These are phyloP conservation scores for Acrocephalus kingi DNA, from an alignment of 2,113 vertebrate species.

Conservation along the genomic window DNA sequence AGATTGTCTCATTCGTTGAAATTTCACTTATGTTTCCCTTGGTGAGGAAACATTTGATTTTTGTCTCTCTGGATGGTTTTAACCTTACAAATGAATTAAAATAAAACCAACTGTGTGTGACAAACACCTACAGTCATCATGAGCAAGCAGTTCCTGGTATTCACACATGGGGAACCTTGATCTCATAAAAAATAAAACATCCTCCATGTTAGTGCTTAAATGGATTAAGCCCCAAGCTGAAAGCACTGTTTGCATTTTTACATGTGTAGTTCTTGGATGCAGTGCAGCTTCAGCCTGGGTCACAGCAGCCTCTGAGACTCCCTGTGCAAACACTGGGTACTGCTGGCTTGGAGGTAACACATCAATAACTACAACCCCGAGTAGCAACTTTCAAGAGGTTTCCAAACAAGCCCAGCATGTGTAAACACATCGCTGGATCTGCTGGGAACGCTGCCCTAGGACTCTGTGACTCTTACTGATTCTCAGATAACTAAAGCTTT, in stretches of 20 bases:
- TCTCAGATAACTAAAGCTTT: not conserved
- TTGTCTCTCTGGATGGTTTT: not conserved
- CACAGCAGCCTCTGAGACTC: not conserved
- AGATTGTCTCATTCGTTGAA: not conserved
- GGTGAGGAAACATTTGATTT: not conserved
- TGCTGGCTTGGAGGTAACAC: not conserved
- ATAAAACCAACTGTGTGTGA: not conserved
- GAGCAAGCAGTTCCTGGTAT: not conserved
- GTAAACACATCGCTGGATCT: not conserved
- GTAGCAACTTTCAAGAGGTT: not conserved
- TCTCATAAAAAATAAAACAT: not conserved
- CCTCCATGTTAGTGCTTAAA: not conserved
- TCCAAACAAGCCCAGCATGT: not conserved
- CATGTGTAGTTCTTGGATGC: not conserved
- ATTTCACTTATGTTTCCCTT: not conserved
- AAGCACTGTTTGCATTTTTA: not conserved
- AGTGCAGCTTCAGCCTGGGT: not conserved
- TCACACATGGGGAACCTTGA: not conserved
- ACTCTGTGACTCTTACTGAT: not conserved
- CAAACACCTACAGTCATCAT: not conserved
- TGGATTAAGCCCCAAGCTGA: not conserved
- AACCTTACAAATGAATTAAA: not conserved
- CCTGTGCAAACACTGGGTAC: not conserved
- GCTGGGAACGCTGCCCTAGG: not conserved
- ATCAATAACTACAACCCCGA: accelerated